These are phyloP conservation scores for Bruchidius siliquastri DNA, from an alignment of 2,888 invertebrate genomes.

Conservation along the genomic window DNA sequence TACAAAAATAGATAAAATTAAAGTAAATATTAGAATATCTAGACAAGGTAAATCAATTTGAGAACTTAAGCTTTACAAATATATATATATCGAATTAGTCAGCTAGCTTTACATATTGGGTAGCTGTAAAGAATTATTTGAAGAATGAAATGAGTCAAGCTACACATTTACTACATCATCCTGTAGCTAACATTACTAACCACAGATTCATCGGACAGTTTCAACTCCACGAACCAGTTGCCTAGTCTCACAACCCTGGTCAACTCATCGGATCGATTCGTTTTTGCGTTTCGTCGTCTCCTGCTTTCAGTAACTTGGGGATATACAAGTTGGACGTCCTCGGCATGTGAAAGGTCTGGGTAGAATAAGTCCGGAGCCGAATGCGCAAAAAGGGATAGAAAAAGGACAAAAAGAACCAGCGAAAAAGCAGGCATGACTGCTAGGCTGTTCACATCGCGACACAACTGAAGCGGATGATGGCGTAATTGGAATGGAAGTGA, in stretches of 20 bases:
- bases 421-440: neutral
- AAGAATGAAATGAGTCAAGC: too few species aligned
- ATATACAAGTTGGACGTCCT: constrained; percentile 25
- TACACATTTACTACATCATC: too few species aligned
- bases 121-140: too few species aligned
- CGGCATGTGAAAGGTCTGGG: constrained; percentile 15
- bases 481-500: neutral
- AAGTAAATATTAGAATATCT: too few species aligned
- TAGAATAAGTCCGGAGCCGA: constrained; percentile 8
- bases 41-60: too few species aligned
- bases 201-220: constrained; percentile 5
- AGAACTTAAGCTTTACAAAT: too few species aligned
- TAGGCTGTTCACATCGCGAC: neutral
- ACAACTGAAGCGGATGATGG: neutral
- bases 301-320: constrained; percentile 15
- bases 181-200: neutral
- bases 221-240: constrained; percentile 35
- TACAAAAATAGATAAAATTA: too few species aligned
- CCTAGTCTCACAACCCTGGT: constrained; percentile 33
- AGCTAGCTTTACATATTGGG: too few species aligned
- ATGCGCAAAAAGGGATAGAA: neutral
- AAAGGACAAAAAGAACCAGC: neutral
- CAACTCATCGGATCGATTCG: neutral
- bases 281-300: neutral
- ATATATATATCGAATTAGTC: too few species aligned